Base-by-base conservation (phyloP, 1,140 invertebrate species). In the Pygmarrhopalites habei region DNA sequence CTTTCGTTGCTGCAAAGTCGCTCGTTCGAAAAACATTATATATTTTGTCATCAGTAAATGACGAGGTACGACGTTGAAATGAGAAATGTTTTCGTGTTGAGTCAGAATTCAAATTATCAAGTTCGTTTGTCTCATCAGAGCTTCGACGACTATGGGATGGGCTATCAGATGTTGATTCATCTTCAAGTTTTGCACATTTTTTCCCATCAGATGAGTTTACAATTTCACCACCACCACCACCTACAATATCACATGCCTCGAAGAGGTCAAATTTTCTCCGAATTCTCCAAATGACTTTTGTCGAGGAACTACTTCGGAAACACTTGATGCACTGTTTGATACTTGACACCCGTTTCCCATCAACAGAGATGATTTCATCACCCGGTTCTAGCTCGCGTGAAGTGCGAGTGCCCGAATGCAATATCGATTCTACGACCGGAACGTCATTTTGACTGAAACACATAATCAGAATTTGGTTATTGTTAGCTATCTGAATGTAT, bases 281-380 rank as follows among this genome's bases (percentile, higher is more conserved):
- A 21, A 67, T 47, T n/a, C 66, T 32, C 66, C 69, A 67, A n/a
- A 68, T 30, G 12, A 71, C 69, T 62, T 65, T 65, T 52, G 66
- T 60, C 43, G 63, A 67, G 35, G 63, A 39, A 57, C 62, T 65
- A 32, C 58, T 62, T 25, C 60, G 60, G 47, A 67, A 68, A 47
- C 66, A 60, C 35, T 71, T 71, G 4, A 67, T 57, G 30, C 69
- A 71, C 35, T 68, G 63, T 23, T 71, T 71, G 15, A 68, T 46
- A 14, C 73, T 74, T 7, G 79, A 80, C 0, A 92, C 82, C 58
- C 81, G 82, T 61, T 87, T 88, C 29, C 87, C 87, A 73, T 92
- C 89, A 3, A 93, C 85, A 10, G 86, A 83, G 4, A 91, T 74
- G 2, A 94, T 77, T 23, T 89, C 79, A 73, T 94, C 91, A 21